Evolutionary conservation across 2,797 vertebrate species (phyloP).

Genomic region (Myoxocephalus aenaeus): DNA sequence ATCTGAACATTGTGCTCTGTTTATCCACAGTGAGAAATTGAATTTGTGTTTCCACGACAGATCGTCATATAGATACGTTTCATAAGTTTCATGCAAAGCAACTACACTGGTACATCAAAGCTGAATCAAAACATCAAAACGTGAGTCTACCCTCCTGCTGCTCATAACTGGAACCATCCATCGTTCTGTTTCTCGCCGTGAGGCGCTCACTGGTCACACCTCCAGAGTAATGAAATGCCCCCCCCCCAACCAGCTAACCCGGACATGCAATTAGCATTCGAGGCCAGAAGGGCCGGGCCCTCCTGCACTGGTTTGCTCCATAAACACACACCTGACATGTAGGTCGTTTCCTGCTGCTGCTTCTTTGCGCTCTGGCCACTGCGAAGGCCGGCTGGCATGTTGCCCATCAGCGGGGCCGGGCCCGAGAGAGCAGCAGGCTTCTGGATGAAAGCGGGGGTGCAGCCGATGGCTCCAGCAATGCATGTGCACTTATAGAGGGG

Average conservation of each 20-base stretch:
- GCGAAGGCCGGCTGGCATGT: constrained; percentile 72
- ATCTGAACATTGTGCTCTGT: background rate
- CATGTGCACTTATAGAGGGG: constrained; percentile 93
- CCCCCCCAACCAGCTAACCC: constrained; percentile 15
- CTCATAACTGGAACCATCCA: constrained; percentile 24
- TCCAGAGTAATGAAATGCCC: constrained; percentile 29
- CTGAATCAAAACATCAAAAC: constrained; percentile 15
- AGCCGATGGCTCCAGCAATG: constrained; percentile 93
- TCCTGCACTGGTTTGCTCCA: constrained; percentile 30
- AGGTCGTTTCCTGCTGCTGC: constrained; percentile 83
- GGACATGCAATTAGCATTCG: constrained; percentile 47
- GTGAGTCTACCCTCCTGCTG: background rate
- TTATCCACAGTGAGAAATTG: constrained; percentile 1
- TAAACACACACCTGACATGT: constrained; percentile 91
- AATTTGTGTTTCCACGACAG: background rate
- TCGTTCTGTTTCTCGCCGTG: constrained; percentile 17
- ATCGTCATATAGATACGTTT: background rate
- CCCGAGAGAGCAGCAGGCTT: constrained; percentile 81
- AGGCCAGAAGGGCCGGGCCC: constrained; percentile 14
- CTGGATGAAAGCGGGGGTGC: constrained; percentile 88
- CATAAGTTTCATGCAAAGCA: constrained; percentile 2
- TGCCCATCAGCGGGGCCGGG: constrained; percentile 68
- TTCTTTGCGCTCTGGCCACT: constrained; percentile 75
- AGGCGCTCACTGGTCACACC: constrained; percentile 35
- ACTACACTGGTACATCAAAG: constrained; percentile 8